Evolutionary conservation across 2,113 vertebrate species (phyloP).

Genomic region (Conger conger): DNA sequence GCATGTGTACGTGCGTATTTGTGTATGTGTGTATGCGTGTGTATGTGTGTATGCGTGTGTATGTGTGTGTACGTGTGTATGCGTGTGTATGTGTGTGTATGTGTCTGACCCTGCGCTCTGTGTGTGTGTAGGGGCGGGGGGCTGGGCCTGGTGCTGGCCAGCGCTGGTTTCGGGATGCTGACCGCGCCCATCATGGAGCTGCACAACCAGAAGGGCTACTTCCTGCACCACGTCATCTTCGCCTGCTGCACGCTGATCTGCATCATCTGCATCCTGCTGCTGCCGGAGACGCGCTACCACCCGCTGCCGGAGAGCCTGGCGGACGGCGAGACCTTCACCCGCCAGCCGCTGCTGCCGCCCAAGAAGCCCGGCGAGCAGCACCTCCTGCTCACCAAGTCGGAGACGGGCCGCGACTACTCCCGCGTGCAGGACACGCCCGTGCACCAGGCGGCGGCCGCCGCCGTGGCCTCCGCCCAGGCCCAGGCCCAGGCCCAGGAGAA

Average conservation of each 20-base stretch:
- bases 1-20: no score
- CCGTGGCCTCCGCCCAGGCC: constrained; percentile 64
- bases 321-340: constrained; percentile 87
- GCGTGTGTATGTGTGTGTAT: no score
- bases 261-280: constrained; percentile 96
- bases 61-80: no score
- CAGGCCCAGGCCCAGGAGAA: constrained; percentile 72
- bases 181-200: constrained; percentile 97
- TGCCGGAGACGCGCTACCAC: constrained; percentile 89
- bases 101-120: constrained; percentile 2
- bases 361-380: constrained; percentile 86
- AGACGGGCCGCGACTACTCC: constrained; percentile 88
- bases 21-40: no score
- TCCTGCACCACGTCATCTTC: constrained; percentile 96
- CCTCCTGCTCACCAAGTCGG: constrained; percentile 84
- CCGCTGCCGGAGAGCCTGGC: constrained; percentile 89
- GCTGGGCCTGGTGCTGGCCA: constrained; percentile 90
- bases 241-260: constrained; percentile 97
- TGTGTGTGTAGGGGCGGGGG: constrained; percentile 79
- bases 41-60: no score
- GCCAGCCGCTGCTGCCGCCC: constrained; percentile 82
- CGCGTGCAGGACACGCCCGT: constrained; percentile 81
- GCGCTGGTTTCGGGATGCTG: constrained; percentile 92
- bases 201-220: constrained; percentile 98
- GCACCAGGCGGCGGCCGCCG: constrained; percentile 64